Evolutionary conservation across 2,113 vertebrate genomes (phyloP), one percentile per base, ranked within the genome.

Genomic region (Amphilophus citrinellus): DNA sequence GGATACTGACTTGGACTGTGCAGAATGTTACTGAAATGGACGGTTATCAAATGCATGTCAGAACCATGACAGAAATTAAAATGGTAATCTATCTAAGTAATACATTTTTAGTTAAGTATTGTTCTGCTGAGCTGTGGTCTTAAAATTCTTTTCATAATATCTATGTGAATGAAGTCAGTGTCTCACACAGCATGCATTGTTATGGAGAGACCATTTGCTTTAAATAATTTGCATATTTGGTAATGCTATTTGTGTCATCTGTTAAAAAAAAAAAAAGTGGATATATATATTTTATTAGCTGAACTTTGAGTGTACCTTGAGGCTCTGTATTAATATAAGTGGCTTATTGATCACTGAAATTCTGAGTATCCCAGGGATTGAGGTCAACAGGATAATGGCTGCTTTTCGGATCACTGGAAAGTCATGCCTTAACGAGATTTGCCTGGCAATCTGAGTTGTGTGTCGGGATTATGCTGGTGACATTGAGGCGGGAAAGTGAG

Each of bases 371-470:
- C 56, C 65, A 50, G 53, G 92, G 89, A 96, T 93, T 94, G 76
- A 91, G 96, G 95, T 94, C 94, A 96, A 77, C 60, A 80, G 87
- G 94, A 93, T 94, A 95, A 96, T 83, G 89, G 84, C 87, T 92
- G 87, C 91, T 91, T 68, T 94, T 95, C 84, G 79, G 63, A 91
- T 93, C 93, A 93, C 88, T 95, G 93, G 91, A 95, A 94, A 95
- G 91, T 93, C 93, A 94, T 91, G 91, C 94, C 95, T 96, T 95
- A 97, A 95, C 88, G 91, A 95, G 96, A 97, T 98, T 97, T 96
- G 93, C 85, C 88, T 59, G 80, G 57, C 89, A 88, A 83, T 94
- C 94, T 89, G 87, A 95, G 86, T 93, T 91, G 22, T 85, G 81
- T 93, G 84, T 92, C 83, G 85, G 77, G 85, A 89, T 95, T 96